A percentile compares a stretch with the other conserved stretches of the same genome.
These are phyloP conservation scores for Castor canadensis DNA, from an alignment of 2,113 vertebrate species.

Conservation along the genomic window DNA sequence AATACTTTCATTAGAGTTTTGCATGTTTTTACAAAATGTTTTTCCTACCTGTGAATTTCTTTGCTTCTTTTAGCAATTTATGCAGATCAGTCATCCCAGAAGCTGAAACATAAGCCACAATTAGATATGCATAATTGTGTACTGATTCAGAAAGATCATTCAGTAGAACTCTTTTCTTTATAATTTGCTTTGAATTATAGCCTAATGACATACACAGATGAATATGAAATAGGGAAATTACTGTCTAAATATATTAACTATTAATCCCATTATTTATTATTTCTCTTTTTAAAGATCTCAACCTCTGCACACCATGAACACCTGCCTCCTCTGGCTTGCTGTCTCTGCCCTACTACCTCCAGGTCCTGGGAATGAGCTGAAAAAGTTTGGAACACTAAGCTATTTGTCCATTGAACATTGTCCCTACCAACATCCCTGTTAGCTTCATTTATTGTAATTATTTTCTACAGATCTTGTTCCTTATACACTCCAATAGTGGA, in stretches of 20 bases:
- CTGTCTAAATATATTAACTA: not conserved
- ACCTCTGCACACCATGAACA: not conserved
- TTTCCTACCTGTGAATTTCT: conserved; percentile 47
- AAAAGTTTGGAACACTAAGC: not conserved
- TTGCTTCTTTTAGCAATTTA: conserved; percentile 26
- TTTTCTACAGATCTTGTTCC: not conserved
- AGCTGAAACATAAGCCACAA: conserved; percentile 31
- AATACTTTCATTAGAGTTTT: not conserved
- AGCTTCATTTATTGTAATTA: not conserved
- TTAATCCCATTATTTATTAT: not conserved
- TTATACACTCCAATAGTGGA: not conserved
- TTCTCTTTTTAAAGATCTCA: not conserved
- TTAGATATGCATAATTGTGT: not conserved
- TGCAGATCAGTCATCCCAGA: conserved; percentile 29
- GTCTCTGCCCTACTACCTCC: not conserved
- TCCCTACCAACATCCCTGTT: not conserved
- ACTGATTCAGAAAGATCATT: not conserved
- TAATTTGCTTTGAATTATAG: not conserved
- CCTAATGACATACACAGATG: not conserved
- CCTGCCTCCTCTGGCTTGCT: not conserved
- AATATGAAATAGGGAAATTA: not conserved
- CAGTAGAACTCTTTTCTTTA: not conserved
- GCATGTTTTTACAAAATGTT: not conserved
- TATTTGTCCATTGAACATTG: not conserved
- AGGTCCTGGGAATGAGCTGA: not conserved